Evolutionary conservation across 2,113 vertebrate genomes (phyloP).

Genomic region (Nasalis larvatus): DNA sequence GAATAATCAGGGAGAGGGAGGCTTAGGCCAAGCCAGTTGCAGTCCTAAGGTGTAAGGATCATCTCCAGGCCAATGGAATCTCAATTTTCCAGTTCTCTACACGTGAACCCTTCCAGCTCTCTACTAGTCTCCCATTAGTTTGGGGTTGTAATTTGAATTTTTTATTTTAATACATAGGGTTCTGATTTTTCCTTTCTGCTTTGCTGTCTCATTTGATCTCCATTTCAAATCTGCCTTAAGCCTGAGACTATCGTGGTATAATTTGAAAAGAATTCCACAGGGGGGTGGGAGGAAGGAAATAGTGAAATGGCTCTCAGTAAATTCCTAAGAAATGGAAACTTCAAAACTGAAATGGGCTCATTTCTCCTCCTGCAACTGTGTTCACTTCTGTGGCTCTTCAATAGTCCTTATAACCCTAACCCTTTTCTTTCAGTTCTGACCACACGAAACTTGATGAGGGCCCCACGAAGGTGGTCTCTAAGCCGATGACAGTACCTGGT

Average conservation of each 20-base stretch:
- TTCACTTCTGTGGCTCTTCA: background rate
- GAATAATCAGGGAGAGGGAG: background rate
- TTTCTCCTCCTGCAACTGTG: background rate
- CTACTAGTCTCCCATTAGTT: conserved; percentile 60
- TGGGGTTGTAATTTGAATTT: background rate
- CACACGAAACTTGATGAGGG: background rate
- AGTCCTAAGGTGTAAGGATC: conserved; percentile 58
- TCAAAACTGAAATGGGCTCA: background rate
- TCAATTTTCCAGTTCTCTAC: conserved; percentile 71
- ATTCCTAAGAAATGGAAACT: background rate
- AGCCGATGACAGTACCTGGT: background rate
- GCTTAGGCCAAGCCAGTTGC: background rate
- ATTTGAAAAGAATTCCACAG: conserved; percentile 71
- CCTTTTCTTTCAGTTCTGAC: background rate
- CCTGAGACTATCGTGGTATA: conserved; percentile 29
- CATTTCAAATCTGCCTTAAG: conserved; percentile 59
- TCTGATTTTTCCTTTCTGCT: conserved; percentile 28
- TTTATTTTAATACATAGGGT: conserved; percentile 32
- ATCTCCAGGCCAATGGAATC: conserved; percentile 14
- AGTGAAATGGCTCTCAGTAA: background rate
- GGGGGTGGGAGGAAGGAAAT: conserved; percentile 6
- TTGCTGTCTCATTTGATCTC: conserved; percentile 62
- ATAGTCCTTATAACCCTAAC: background rate
- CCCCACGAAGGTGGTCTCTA: background rate
- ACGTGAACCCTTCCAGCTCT: conserved; percentile 26